These are phyloP conservation scores for Campoplex nolae DNA, from an alignment of 2,888 invertebrate species.

Conservation along the genomic window DNA sequence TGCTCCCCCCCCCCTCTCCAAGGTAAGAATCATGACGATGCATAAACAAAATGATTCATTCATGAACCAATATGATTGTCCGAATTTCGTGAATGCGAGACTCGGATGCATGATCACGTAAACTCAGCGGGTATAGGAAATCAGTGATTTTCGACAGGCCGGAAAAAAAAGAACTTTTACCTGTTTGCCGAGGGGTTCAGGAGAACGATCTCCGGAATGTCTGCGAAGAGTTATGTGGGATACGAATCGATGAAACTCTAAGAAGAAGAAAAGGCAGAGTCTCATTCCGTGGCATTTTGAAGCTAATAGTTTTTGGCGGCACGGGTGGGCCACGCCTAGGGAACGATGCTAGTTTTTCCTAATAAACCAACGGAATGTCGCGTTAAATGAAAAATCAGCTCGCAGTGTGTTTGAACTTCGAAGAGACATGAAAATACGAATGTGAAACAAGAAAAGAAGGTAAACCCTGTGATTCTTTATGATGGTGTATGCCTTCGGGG, in stretches of 20 bases:
- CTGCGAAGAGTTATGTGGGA: conserved; percentile 33
- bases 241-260: background rate
- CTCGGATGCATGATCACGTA: conserved; percentile 79
- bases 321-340: conserved; percentile 47
- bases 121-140: conserved; percentile 36
- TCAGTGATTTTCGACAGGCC: conserved; percentile 27
- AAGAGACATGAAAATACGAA: conserved; percentile 63
- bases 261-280: background rate
- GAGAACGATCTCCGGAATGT: conserved; percentile 23
- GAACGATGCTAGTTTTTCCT: background rate
- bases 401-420: conserved; percentile 6
- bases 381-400: conserved; percentile 64
- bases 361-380: conserved; percentile 58
- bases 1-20: background rate
- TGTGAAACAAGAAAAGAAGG: background rate
- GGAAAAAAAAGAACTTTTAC: conserved; percentile 15
- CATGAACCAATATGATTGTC: conserved; percentile 70
- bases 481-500: background rate
- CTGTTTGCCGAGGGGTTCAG: conserved; percentile 17
- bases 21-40: conserved; percentile 73
- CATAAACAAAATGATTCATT: conserved; percentile 71
- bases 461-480: background rate
- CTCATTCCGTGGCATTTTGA: conserved; percentile 32
- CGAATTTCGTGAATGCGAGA: conserved; percentile 73
- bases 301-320: conserved; percentile 48